These are phyloP conservation scores for Taeniopygia guttata DNA, from an alignment of 2,797 vertebrate species.

Conservation along the genomic window DNA sequence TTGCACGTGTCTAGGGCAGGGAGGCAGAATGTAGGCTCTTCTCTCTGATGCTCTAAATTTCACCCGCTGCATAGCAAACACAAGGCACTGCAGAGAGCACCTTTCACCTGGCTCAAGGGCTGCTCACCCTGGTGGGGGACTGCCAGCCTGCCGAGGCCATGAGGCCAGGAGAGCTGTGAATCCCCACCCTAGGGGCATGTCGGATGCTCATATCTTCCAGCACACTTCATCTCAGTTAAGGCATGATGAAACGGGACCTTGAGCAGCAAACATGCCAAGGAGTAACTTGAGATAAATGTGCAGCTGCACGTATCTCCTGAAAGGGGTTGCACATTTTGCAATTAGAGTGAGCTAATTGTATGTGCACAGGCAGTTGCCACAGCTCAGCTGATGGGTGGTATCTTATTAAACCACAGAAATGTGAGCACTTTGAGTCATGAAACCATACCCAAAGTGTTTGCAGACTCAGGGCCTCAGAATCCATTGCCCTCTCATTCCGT, in stretches of 20 bases:
- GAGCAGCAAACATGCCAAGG: background rate
- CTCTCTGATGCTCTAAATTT: background rate
- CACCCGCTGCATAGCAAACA: background rate
- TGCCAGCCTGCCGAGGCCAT: rapidly evolving
- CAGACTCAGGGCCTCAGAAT: slow-evolving; percentile 23
- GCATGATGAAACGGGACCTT: background rate
- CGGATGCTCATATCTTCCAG: background rate
- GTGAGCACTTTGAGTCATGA: slow-evolving; percentile 24
- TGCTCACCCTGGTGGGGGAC: rapidly evolving
- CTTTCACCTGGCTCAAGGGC: rapidly evolving
- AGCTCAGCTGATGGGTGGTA: slow-evolving; percentile 34
- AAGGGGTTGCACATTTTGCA: slow-evolving; percentile 7
- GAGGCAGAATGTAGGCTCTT: background rate
- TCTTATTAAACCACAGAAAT: slow-evolving; percentile 45
- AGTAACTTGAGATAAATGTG: slow-evolving; percentile 14
- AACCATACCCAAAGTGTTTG: slow-evolving; percentile 26
- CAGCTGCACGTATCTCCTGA: slow-evolving; percentile 9
- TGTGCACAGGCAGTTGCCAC: background rate
- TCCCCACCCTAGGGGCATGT: background rate
- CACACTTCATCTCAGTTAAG: background rate
- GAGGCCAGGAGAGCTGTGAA: rapidly evolving
- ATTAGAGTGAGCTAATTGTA: slow-evolving; percentile 34
- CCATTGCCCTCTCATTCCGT: background rate
- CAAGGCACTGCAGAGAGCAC: background rate
- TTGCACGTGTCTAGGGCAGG: background rate